A percentile compares a stretch with the other conserved stretches of the same genome.
These are phyloP conservation scores for Pollenia amentaria DNA, from an alignment of 2,888 invertebrate species.

Conservation along the genomic window DNA sequence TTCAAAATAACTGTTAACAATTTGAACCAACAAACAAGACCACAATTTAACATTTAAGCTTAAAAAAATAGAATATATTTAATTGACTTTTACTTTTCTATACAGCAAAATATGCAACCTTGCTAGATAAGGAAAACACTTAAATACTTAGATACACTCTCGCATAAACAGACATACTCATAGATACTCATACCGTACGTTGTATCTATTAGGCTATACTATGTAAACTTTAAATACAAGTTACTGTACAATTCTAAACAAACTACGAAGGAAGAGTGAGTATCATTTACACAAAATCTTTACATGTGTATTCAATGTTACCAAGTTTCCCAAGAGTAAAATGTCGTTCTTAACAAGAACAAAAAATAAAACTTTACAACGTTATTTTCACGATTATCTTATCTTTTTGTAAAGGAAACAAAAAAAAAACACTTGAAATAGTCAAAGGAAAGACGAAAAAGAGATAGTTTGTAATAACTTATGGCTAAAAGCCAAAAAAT, in stretches of 20 bases:
- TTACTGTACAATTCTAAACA: conserved; percentile 4
- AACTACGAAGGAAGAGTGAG: background rate
- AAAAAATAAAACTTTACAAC: conserved; percentile 19
- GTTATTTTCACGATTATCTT: conserved; percentile 49
- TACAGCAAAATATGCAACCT: conserved; percentile 39
- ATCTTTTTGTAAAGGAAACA: conserved; percentile 27
- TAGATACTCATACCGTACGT: background rate
- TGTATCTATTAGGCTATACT: conserved; percentile 6
- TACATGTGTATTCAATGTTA: conserved; percentile 53
- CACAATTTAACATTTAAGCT: conserved; percentile 12
- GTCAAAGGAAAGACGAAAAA: conserved; percentile 31
- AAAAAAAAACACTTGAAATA: conserved; percentile 42
- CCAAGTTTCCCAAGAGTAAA: conserved; percentile 53
- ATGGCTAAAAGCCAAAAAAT: conserved; percentile 66
- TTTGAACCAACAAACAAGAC: background rate
- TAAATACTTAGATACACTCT: background rate
- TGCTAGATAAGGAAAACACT: background rate
- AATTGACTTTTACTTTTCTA: conserved; percentile 62
- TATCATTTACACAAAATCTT: conserved; percentile 31
- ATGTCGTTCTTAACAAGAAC: conserved; percentile 45
- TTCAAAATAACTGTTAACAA: background rate
- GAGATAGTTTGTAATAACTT: conserved; percentile 54
- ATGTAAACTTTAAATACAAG: background rate
- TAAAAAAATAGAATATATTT: conserved; percentile 6
- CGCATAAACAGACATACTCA: background rate